Evolutionary conservation across 2,113 vertebrate genomes (phyloP).

Genomic region (Leptobrachium leishanense): DNA sequence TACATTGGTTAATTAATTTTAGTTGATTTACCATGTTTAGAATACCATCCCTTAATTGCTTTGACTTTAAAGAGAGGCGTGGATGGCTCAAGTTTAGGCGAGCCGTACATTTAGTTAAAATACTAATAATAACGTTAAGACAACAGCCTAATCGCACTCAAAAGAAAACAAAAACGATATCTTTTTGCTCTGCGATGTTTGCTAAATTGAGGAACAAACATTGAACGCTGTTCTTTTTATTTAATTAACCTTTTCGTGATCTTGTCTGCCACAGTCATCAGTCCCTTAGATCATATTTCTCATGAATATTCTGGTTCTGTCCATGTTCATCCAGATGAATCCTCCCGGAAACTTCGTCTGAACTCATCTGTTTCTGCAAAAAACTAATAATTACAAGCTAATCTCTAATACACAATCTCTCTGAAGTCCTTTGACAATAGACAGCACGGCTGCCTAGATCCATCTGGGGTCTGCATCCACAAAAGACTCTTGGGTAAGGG

Average conservation of each 20-base stretch:
- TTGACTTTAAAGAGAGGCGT: too few relatives aligned
- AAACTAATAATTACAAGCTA: constrained; percentile 40
- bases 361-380: constrained; percentile 43
- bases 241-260: neutral
- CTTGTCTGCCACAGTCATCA: neutral
- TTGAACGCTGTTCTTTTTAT: too few relatives aligned
- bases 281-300: neutral
- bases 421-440: constrained; percentile 44
- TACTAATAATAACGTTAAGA: too few relatives aligned
- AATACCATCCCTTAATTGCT: too few relatives aligned
- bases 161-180: too few relatives aligned
- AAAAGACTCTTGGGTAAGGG: constrained; percentile 36
- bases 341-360: constrained; percentile 17
- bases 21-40: too few relatives aligned
- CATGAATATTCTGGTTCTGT: constrained; percentile 6
- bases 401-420: constrained; percentile 43
- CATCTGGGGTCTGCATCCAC: constrained; percentile 45
- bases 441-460: constrained; percentile 22
- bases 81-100: too few relatives aligned
- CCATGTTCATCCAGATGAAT: constrained; percentile 15
- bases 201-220: too few relatives aligned
- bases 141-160: too few relatives aligned
- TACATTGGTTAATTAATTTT: too few relatives aligned
- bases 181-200: too few relatives aligned
- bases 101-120: too few relatives aligned